Evolutionary conservation across 2,888 invertebrate genomes (phyloP).

Genomic region (Lasioglossum lativentre): DNA sequence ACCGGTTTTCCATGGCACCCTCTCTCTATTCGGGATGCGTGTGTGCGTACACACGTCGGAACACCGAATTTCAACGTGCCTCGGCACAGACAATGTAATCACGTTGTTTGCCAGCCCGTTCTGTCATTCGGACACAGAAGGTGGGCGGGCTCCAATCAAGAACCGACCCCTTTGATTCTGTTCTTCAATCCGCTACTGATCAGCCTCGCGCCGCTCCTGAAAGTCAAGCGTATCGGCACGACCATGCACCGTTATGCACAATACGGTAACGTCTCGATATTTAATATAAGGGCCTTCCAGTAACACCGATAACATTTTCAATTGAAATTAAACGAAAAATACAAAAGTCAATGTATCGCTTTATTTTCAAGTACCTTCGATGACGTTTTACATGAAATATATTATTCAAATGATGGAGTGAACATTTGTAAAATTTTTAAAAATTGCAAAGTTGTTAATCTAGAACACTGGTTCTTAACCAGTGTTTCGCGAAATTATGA

Average conservation of each 20-base stretch:
- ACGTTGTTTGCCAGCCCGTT: constrained; percentile 60
- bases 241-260: too few species aligned
- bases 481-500: too few species aligned
- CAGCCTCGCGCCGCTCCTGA: constrained; percentile 21
- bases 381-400: too few species aligned
- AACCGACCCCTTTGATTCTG: constrained; percentile 48
- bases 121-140: constrained; percentile 57
- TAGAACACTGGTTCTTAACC: too few species aligned
- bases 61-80: constrained; percentile 57
- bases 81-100: constrained; percentile 62
- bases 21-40: constrained; percentile 40
- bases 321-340: too few species aligned
- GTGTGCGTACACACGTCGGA: constrained; percentile 46
- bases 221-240: not conserved
- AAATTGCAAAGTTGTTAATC: too few species aligned
- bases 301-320: too few species aligned
- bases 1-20: not conserved
- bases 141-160: constrained; percentile 61
- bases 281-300: not conserved
- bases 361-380: too few species aligned
- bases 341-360: too few species aligned
- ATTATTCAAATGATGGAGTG: too few species aligned
- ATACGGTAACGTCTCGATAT: not conserved
- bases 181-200: constrained; percentile 42
- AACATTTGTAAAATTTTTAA: too few species aligned